phyloP scores from a whole-genome alignment of 2,888 invertebrate genomes.

The Harpalus rubripes region DNA sequence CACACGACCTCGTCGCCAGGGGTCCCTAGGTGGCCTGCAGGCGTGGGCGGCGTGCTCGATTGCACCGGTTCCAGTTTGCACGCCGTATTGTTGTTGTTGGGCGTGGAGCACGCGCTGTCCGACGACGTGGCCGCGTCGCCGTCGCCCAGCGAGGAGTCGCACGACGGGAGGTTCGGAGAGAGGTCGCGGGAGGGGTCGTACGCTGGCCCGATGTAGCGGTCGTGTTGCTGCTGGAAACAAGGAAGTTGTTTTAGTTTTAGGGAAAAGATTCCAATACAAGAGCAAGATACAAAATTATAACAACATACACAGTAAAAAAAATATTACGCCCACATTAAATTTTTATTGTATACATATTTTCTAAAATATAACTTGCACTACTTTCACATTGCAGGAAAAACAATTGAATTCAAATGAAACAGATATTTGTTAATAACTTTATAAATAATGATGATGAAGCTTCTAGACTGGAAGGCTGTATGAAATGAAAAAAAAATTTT shows the following conservation, averaged over 20 bases:
- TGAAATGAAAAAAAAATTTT: too few species aligned
- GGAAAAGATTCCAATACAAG: not conserved
- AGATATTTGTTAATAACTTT: too few species aligned
- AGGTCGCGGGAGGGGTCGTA: slow-evolving; percentile 87
- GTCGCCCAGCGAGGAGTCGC: slow-evolving; percentile 80
- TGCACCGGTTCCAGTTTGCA: slow-evolving; percentile 79
- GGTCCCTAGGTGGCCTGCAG: slow-evolving; percentile 69
- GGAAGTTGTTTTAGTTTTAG: too few species aligned
- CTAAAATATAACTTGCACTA: too few species aligned
- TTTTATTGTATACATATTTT: too few species aligned
- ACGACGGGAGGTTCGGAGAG: slow-evolving; percentile 86
- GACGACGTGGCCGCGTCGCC: slow-evolving; percentile 76
- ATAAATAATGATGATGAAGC: too few species aligned
- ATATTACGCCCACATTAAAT: too few species aligned
- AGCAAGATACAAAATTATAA: not conserved
- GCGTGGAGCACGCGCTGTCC: slow-evolving; percentile 81
- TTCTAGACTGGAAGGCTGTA: too few species aligned
- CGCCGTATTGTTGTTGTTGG: slow-evolving; percentile 76
- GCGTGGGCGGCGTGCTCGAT: slow-evolving; percentile 75
- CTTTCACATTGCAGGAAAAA: too few species aligned
- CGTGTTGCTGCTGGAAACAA: slow-evolving; percentile 83
- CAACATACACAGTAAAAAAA: too few species aligned
- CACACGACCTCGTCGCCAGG: slow-evolving; percentile 82
- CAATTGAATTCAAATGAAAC: too few species aligned
- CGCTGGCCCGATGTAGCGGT: slow-evolving; percentile 81